Evolutionary conservation across 2,113 vertebrate genomes (phyloP).

Genomic region (Ploceus nigricollis): DNA sequence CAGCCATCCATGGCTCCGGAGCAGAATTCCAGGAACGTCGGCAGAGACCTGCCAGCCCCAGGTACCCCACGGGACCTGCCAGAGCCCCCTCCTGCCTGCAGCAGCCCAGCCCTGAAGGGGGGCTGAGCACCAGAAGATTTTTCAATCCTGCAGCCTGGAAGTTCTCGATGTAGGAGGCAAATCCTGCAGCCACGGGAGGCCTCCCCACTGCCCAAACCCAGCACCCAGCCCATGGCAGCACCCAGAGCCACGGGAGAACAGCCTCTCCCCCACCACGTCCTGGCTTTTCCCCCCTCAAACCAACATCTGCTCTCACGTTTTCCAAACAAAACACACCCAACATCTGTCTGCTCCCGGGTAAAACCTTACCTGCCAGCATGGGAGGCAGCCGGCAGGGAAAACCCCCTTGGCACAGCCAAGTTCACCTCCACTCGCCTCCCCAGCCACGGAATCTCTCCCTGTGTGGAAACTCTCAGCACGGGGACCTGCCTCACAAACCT

Average conservation of each 20-base stretch:
- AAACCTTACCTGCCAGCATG: neutral
- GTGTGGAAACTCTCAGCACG: neutral
- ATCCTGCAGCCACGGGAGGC: neutral
- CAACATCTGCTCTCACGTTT: neutral
- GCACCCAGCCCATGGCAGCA: neutral
- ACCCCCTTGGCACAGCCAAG: neutral
- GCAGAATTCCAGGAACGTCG: accelerated
- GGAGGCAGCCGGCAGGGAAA: neutral
- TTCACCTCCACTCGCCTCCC: neutral
- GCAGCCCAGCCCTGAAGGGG: neutral
- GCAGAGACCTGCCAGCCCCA: neutral
- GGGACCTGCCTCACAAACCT: neutral
- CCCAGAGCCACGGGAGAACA: neutral
- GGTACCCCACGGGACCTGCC: neutral
- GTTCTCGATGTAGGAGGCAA: neutral
- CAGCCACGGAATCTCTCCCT: neutral
- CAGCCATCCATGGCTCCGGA: accelerated
- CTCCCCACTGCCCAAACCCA: accelerated
- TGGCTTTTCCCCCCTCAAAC: neutral
- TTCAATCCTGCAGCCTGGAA: neutral
- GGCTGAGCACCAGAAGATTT: neutral
- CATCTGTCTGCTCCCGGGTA: neutral
- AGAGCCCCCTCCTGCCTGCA: neutral
- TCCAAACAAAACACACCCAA: neutral
- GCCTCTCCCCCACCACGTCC: accelerated